Conservation (phyloP, 2,113 vertebrate species). For the Mormoops blainvillei region DNA sequence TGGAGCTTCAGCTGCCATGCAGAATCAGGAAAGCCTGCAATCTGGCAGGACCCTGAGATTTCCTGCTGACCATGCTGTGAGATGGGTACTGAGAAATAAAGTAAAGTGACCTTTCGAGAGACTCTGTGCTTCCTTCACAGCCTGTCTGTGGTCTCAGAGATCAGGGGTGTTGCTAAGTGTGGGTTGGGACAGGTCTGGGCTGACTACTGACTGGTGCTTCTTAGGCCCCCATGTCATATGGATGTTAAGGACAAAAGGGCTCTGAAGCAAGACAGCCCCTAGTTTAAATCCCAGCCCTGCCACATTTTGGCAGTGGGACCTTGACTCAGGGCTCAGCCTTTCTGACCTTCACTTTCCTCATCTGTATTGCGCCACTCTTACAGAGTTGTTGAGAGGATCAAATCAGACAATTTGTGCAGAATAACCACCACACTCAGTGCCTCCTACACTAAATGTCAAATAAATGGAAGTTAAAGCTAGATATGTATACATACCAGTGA, state of each 20-base stretch:
- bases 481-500: neutral
- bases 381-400: neutral
- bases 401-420: neutral
- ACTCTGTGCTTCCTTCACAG: neutral
- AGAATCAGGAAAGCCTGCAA: neutral
- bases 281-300: neutral
- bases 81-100: neutral
- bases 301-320: neutral
- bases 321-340: neutral
- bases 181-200: neutral
- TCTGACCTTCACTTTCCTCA: neutral
- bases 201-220: accelerated
- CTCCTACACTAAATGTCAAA: neutral
- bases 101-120: neutral
- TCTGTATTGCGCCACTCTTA: neutral
- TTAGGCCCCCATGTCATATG: neutral
- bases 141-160: neutral
- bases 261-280: neutral
- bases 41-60: neutral
- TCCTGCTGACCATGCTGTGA: neutral
- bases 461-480: neutral
- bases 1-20: neutral
- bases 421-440: neutral
- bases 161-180: neutral
- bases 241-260: neutral